A percentile compares a stretch with the other conserved stretches of the same genome.
These are phyloP conservation scores for Rana temporaria DNA, from an alignment of 2,113 vertebrate species.

Conservation along the genomic window DNA sequence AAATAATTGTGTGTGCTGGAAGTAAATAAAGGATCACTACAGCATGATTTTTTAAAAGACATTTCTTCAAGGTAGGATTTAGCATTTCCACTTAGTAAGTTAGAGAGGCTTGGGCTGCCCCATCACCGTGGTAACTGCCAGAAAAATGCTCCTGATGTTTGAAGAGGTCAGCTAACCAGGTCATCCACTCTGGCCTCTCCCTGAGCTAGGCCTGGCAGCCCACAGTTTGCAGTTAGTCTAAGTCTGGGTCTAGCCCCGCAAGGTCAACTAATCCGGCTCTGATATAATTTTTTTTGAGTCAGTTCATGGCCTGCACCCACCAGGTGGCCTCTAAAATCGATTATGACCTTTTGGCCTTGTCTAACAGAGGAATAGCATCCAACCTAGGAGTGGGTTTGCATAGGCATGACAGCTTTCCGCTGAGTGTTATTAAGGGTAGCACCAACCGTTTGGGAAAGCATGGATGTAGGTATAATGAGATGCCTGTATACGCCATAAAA, in stretches of 20 bases:
- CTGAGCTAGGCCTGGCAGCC: slow-evolving; percentile 77
- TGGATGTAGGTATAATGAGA: slow-evolving; percentile 70
- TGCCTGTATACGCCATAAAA: not conserved
- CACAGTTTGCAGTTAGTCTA: slow-evolving; percentile 73
- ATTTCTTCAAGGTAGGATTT: slow-evolving; percentile 71
- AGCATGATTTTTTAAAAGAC: slow-evolving; percentile 56
- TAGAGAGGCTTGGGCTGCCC: slow-evolving; percentile 95
- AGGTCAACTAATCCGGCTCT: slow-evolving; percentile 83
- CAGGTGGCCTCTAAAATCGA: slow-evolving; percentile 99
- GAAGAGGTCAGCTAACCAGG: slow-evolving; percentile 95
- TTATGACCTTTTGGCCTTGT: slow-evolving; percentile 95
- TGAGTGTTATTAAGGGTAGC: slow-evolving; percentile 80
- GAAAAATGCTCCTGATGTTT: slow-evolving; percentile 99
- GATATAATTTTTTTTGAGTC: slow-evolving; percentile 98
- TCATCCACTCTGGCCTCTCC: slow-evolving; percentile 86
- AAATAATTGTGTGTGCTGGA: slow-evolving; percentile 20
- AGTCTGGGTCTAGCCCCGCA: slow-evolving; percentile 79
- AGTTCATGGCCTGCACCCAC: slow-evolving; percentile 93
- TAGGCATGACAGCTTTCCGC: slow-evolving; percentile 89
- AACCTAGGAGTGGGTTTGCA: slow-evolving; percentile 88
- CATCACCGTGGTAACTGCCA: slow-evolving; percentile 99
- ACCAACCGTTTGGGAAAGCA: slow-evolving; percentile 77
- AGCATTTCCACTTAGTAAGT: slow-evolving; percentile 82
- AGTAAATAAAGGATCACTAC: slow-evolving; percentile 30
- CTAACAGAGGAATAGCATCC: slow-evolving; percentile 83